Base-by-base conservation (phyloP, 2,113 vertebrate species). In the Tragelaphus buxtoni region DNA sequence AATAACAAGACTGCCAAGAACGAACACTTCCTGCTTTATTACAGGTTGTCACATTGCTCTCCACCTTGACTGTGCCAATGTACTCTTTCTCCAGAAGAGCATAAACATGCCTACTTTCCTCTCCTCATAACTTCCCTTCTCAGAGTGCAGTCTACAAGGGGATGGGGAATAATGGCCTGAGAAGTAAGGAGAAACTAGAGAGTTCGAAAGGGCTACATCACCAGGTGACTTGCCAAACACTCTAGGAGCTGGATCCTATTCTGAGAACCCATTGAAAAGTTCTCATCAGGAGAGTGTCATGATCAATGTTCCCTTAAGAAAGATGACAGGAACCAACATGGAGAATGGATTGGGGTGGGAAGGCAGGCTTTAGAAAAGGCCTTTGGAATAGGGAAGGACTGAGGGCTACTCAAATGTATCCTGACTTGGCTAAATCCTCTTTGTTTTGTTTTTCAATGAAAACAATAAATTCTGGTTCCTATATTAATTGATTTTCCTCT, bases 401-500 rank as follows among this genome's bases (percentile, higher is more conserved):
- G 24, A 86, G 30, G 32, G 28, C 65, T 76, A 74, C n/a, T 17
- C 13, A 42, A 32, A 90, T 74, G 95, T 20, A 81, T 84, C 81
- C 28, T 87, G 18, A 93, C 26, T 93, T 95, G 5, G 6, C 81
- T 88, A 92, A 16, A 76, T 53, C 3, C 3, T 63, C 47, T 83
- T 90, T 89, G 18, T 39, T 76, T 94, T 80, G 4, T 74, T 77
- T 96, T 42, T 94, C 51, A 88, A 45, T 47, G 18, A 69, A 91
- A 92, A 93, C 13, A 69, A 79, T 61, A 91, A 91, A 51, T 35
- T 88, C 10, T 58, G 30, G 61, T 84, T 35, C 45, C 12, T 42
- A 55, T 3, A 74, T 88, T 90, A 96, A 95, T 89, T 83, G 53
- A 77, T 96, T 97, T 96, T 97, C 18, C 14, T 88, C n/a, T 65